Evolutionary conservation across 2,888 invertebrate genomes (phyloP), one percentile per base, ranked within the genome.

Genomic region (Eupsilia transversa): DNA sequence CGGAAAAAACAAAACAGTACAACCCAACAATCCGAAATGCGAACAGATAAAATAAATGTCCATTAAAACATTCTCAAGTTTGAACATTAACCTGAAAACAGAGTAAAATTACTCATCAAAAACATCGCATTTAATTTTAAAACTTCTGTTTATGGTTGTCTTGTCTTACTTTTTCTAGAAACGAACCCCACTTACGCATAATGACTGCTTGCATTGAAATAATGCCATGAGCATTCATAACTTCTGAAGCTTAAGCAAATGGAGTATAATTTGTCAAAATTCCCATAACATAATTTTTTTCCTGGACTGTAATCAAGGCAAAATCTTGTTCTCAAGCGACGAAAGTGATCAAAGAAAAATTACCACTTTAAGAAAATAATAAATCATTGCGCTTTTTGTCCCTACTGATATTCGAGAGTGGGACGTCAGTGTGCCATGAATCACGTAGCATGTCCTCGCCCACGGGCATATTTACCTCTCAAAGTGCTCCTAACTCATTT

Each of bases 371-470:
- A 76, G 85, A 82, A 74, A 83, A 82, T 86, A 83, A 90, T 90
- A 91, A 89, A 90, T 91, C 89, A 89, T 90, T 87, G 85, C 78
- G 82, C 85, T 87, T 87, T 87, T 88, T 90, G 90, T 86, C 81
- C 81, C 85, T 66, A 60, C 89, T 88, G 84, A 87, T 89, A 89
- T 90, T 88, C 83, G 86, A 90, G 91, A 91, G 91, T 91, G 89
- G 91, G 91, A 91, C 89, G 92, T 91, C 91, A 91, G 89, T 90
- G 85, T 89, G 91, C 91, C 91, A 93, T 95, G 94, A 94, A 94
- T 95, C 94, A 94, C 90, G 88, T 89, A 91, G 87, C 85, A 87
- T 91, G 91, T 93, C 91, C 90, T 93, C 94, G 94, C 94, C 94
- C 93, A 95, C 93, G 89, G 90, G 89, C 91, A 91, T 91, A 92